These are phyloP conservation scores for Barnardius zonarius DNA, from an alignment of 2,113 vertebrate genomes.

Conservation along the genomic window DNA sequence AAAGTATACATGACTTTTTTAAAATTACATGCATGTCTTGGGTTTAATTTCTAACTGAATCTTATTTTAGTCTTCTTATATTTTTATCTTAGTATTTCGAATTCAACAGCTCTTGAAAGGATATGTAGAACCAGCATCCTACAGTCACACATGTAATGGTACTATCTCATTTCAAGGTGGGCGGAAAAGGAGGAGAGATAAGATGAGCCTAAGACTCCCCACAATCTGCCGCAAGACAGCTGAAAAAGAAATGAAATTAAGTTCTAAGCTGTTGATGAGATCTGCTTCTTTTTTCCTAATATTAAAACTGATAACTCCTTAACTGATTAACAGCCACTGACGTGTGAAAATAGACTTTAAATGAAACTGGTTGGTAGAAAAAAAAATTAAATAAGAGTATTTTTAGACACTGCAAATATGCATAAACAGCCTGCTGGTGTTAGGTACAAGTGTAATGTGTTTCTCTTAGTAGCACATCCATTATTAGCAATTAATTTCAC, in stretches of 20 bases:
- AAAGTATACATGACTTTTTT: neutral
- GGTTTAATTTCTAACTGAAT: conserved; percentile 46
- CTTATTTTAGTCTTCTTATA: conserved; percentile 11
- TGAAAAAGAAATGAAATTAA: conserved; percentile 16
- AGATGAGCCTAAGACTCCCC: neutral
- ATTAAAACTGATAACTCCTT: conserved; percentile 12
- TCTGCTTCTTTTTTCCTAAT: conserved; percentile 19
- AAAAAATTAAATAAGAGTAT: neutral
- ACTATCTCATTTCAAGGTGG: neutral
- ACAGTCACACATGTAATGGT: neutral
- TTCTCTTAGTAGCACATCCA: neutral
- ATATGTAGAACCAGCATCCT: neutral
- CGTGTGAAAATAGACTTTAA: conserved; percentile 33
- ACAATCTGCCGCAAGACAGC: neutral
- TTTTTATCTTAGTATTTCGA: conserved; percentile 39
- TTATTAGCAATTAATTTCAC: conserved; percentile 37
- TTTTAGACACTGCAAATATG: conserved; percentile 1
- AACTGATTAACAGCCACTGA: conserved; percentile 26
- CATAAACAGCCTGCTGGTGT: neutral
- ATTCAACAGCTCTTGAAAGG: neutral
- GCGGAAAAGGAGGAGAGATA: neutral
- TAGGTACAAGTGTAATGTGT: neutral
- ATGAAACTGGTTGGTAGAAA: neutral
- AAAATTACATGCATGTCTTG: conserved; percentile 4
- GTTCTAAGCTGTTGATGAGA: neutral